Evolutionary conservation across 1,140 invertebrate genomes (phyloP).

Genomic region (Drosophila virilis): DNA sequence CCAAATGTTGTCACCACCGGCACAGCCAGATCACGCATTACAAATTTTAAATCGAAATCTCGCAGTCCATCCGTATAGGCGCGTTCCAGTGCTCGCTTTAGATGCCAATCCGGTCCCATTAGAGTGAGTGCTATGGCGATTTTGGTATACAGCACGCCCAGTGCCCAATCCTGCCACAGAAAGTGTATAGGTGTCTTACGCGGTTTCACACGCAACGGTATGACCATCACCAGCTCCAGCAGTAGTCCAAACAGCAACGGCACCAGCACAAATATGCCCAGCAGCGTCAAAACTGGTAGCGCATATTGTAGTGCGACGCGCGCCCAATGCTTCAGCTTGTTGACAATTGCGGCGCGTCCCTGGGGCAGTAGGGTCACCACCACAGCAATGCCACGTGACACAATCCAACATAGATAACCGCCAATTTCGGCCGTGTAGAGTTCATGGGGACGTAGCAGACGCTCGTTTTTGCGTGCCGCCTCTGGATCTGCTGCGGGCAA

Average conservation of each 20-base stretch:
- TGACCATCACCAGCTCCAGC: constrained; percentile 95
- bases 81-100: constrained; percentile 95
- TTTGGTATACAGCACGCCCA: constrained; percentile 98
- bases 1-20: constrained; percentile 95
- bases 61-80: constrained; percentile 95
- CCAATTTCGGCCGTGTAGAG: constrained; percentile 95
- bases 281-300: constrained; percentile 87
- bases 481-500: constrained; percentile 45
- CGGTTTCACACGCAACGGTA: constrained; percentile 95
- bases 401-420: constrained; percentile 96
- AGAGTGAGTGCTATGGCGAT: constrained; percentile 98
- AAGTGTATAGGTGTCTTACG: constrained; percentile 98
- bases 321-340: constrained; percentile 91
- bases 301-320: constrained; percentile 88
- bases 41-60: constrained; percentile 95
- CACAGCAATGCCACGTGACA: constrained; percentile 90
- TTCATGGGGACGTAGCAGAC: constrained; percentile 93
- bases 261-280: constrained; percentile 94
- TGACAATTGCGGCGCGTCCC: constrained; percentile 91
- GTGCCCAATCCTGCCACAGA: constrained; percentile 98
- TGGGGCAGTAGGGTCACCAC: constrained; percentile 94
- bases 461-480: constrained; percentile 84
- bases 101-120: constrained; percentile 98
- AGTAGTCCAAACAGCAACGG: constrained; percentile 96
- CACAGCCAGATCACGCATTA: constrained; percentile 93